Evolutionary conservation across 2,797 vertebrate genomes (phyloP).

Genomic region (Clarias pachynema): DNA sequence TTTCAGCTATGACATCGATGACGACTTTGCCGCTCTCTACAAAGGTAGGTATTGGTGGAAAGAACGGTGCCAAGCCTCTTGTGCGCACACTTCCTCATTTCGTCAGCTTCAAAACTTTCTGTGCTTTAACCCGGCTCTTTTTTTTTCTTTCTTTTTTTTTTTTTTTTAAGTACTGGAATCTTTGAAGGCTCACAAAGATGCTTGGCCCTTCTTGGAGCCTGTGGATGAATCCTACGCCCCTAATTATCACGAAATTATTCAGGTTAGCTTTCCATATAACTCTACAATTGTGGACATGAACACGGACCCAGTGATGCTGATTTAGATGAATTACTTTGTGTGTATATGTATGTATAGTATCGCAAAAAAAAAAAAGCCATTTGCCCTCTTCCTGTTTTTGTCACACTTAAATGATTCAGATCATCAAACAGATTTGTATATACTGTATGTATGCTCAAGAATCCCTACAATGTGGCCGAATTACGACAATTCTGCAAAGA

Average conservation of each 20-base stretch:
- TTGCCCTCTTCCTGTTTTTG: too few species aligned
- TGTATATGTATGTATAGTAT: not conserved
- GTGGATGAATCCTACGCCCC: conserved; percentile 98
- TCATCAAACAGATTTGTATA: too few species aligned
- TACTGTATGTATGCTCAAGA: too few species aligned
- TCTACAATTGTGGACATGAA: not conserved
- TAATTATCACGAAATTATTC: conserved; percentile 95
- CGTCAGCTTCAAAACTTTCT: not conserved
- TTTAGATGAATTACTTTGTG: not conserved
- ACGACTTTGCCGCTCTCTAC: conserved; percentile 95
- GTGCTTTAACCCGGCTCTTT: not conserved
- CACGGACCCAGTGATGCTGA: not conserved
- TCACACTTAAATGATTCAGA: too few species aligned
- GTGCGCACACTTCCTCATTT: conserved; percentile 7
- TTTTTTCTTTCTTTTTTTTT: not conserved
- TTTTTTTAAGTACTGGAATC: conserved; percentile 86
- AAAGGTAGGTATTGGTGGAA: conserved; percentile 83
- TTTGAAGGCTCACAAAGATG: conserved; percentile 94
- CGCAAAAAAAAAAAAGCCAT: too few species aligned
- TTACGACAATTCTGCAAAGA: too few species aligned
- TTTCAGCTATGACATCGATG: conserved; percentile 93
- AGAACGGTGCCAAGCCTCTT: not conserved
- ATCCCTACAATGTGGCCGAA: too few species aligned
- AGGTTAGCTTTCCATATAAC: conserved; percentile 73
- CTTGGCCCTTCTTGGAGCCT: conserved; percentile 97